These are phyloP conservation scores for Eumaeus atala DNA, from an alignment of 1,140 invertebrate genomes.

Conservation along the genomic window DNA sequence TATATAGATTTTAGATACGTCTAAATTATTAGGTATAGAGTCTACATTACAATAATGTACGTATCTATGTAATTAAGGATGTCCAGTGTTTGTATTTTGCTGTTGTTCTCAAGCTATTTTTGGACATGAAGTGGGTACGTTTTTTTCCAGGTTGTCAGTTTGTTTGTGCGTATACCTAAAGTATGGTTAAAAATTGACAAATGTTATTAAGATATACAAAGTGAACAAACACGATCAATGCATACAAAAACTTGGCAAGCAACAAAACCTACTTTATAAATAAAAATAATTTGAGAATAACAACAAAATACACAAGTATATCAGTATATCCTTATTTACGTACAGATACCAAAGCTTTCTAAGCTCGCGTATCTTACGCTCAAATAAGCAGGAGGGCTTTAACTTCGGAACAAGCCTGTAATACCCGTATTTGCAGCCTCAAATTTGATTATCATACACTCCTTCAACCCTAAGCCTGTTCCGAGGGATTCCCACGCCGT, in stretches of 20 bases:
- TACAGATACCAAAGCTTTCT: slow-evolving; percentile 15
- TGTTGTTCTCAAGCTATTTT: slow-evolving; percentile 14
- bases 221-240: neutral
- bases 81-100: neutral
- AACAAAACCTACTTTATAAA: neutral
- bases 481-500: slow-evolving; percentile 31
- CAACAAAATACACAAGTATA: slow-evolving; percentile 4
- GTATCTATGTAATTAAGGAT: slow-evolving; percentile 16
- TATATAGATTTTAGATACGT: no score
- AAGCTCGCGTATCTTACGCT: slow-evolving; percentile 24
- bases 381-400: slow-evolving; percentile 41
- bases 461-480: slow-evolving; percentile 36
- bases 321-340: slow-evolving; percentile 15
- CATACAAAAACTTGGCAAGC: neutral
- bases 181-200: no score
- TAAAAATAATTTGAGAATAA: slow-evolving; percentile 18
- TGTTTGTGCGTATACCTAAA: no score
- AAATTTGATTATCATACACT: slow-evolving; percentile 54
- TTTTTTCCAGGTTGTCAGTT: no score
- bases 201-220: neutral
- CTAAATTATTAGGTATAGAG: no score
- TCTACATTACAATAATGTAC: no score
- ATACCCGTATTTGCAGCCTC: slow-evolving; percentile 38
- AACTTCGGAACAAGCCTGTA: slow-evolving; percentile 38
- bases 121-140: slow-evolving; percentile 1